These are phyloP conservation scores for Sternotherus odoratus DNA, from an alignment of 2,797 vertebrate genomes.

Conservation along the genomic window DNA sequence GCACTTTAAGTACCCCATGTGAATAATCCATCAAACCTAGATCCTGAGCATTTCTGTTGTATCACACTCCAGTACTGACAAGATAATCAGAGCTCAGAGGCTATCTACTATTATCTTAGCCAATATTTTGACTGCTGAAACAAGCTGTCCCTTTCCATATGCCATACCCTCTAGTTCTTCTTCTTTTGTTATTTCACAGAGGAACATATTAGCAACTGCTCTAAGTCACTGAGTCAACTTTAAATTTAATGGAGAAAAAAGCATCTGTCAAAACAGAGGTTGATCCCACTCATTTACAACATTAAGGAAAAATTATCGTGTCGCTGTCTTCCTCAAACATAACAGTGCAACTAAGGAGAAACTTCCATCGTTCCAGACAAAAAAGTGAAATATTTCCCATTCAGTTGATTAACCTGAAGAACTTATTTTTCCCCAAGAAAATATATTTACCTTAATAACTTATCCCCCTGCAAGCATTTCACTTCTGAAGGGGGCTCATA, in stretches of 20 bases:
- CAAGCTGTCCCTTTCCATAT: constrained; percentile 1
- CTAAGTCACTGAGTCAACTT: constrained; percentile 61
- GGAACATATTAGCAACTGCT: constrained; percentile 66
- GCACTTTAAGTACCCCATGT: background rate
- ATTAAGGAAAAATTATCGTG: background rate
- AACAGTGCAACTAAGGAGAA: rapidly evolving
- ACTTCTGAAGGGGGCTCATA: background rate
- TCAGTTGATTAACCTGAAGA: background rate
- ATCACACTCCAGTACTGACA: rapidly evolving
- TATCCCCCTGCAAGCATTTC: background rate
- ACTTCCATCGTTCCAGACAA: rapidly evolving
- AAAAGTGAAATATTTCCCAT: background rate
- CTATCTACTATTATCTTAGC: background rate
- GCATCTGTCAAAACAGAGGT: constrained; percentile 79
- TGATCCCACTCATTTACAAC: constrained; percentile 67
- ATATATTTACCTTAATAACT: background rate
- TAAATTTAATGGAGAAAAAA: constrained; percentile 53
- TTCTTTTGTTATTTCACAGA: constrained; percentile 66
- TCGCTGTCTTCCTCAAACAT: rapidly evolving
- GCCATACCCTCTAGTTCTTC: constrained; percentile 47
- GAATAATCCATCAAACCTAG: rapidly evolving
- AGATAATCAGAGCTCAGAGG: background rate
- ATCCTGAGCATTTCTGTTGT: background rate
- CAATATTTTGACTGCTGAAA: background rate
- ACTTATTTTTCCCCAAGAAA: background rate